Base-by-base conservation (phyloP, 2,797 vertebrate species). In the Hipposideros larvatus region DNA sequence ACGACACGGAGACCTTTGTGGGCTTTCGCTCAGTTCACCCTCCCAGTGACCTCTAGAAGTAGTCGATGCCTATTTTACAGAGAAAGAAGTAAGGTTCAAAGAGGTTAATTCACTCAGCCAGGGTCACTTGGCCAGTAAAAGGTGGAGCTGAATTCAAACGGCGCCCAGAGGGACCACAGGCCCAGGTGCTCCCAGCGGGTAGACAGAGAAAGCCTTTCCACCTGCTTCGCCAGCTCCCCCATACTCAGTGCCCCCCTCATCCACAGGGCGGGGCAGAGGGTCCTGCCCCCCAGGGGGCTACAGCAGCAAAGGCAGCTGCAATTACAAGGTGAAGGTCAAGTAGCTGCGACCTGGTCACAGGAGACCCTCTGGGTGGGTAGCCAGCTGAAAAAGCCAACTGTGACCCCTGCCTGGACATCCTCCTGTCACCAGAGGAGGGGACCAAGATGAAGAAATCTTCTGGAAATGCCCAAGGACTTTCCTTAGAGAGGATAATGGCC, bases 401-500 rank as follows among this genome's bases (percentile, higher is more conserved):
- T 34, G 37, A 55, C 61, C 34, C 16, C 59, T 86, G 15, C 31
- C 37, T 48, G 48, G 83, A 11, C 0, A 5, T 2, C 2, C 11
- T 68, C 16, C 26, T 1, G 5, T 15, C 41, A 70, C 53, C 13
- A 14, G 53, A 87, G 34, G 13, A 86, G 59, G 59, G 68, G 21
- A 77, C 57, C n/a, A 10, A 66, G 46, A 87, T 24, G 65, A 96
- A 41, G 48, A 77, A 90, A 86, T 34, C 83, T 93, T 92, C 65
- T 70, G 61, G 92, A 87, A 79, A 88, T 51, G 37, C 74, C 85
- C 85, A 65, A 73, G 4, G 31, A 80, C 77, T 93, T 89, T 95
- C 86, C 87, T 41, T 5, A 28, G 71, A 48, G 73, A 93, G 78
- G 51, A 57, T 70, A 68, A 91, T 19, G 78, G 90, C 96, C 1